Conservation (phyloP, 2,797 vertebrate genomes). For the Enteromius radiatus region DNA sequence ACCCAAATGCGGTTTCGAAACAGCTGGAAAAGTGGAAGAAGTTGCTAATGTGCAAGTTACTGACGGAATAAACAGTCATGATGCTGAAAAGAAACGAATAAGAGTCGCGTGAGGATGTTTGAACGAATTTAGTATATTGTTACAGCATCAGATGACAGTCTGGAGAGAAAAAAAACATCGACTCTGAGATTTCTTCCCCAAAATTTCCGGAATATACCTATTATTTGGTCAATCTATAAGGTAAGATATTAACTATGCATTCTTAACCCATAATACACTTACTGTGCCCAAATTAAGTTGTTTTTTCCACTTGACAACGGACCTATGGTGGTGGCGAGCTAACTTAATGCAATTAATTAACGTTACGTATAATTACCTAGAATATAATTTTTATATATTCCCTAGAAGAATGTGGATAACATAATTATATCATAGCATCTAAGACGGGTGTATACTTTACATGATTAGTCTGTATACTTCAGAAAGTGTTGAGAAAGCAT, state of each 20-base stretch:
- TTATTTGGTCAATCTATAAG: not conserved
- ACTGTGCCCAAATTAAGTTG: not conserved
- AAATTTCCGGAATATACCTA: not conserved
- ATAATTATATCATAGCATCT: not conserved
- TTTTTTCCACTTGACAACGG: not conserved
- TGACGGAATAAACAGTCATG: not conserved
- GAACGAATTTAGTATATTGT: not conserved
- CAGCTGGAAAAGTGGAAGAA: conserved; percentile 38
- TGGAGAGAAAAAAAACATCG: conserved; percentile 1
- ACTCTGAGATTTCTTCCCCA: not conserved
- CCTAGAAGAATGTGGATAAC: not conserved
- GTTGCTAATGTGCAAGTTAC: not conserved
- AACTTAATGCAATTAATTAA: not conserved
- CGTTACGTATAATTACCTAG: not conserved
- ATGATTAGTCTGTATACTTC: not conserved
- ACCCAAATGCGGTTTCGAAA: conserved; percentile 51
- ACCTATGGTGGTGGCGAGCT: not conserved
- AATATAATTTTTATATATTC: not conserved
- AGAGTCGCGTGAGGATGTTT: not conserved
- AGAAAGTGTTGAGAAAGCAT: not conserved
- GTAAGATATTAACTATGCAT: conserved; percentile 15
- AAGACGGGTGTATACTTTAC: not conserved
- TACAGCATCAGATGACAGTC: conserved; percentile 2
- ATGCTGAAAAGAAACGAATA: not conserved
- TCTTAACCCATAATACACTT: not conserved